Base-by-base conservation (phyloP, 2,888 invertebrate genomes). In the Synanthedon myopaeformis region DNA sequence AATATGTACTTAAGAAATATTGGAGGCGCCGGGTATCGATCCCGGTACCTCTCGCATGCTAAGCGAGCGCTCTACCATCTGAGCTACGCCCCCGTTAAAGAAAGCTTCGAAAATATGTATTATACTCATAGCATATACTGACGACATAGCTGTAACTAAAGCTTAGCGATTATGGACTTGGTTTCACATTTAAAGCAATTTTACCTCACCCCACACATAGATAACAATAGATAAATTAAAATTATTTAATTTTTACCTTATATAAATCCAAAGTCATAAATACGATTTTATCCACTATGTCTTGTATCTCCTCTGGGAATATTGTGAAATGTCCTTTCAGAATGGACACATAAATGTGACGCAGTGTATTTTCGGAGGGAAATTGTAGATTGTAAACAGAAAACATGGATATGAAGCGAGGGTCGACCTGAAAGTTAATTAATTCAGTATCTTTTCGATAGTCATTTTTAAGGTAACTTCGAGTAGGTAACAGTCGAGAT, bases 341-440 rank as follows among this genome's bases (percentile, higher is more conserved):
- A 60, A 97, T 96, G 3, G 94, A 94, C 35, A 89, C 88, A 78
- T 96, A 97, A 66, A 97, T 96, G 63, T 93, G 93, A 49, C 90
- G 89, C 4, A 97, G 83, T 0, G 96, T 95, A 45, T 83, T 87
- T 55, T 94, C 92, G 0, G 93, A 90, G 0, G 97, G 97, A 74
- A 95, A 94, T 10, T 93, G 91, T 61, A 97, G 91, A 78, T 96
- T 96, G 80, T 93, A 94, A 1, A 93, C 92, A 0, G 94, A 92
- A 84, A 97, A 97, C 91, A 95, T 93, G 0, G 97, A 96, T 65
- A 97, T 91, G 72, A 97, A 98, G 57, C 97, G 90, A 0, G 95
- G 93, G 78, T 97, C 97, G 12, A 97, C 94, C 88, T 88, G 65
- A 1, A 49, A 56, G 42, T 11, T 4, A 14, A 42, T 12, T n/a